These are phyloP conservation scores for Menidia beryllina DNA, from an alignment of 2,113 vertebrate species.

Conservation along the genomic window DNA sequence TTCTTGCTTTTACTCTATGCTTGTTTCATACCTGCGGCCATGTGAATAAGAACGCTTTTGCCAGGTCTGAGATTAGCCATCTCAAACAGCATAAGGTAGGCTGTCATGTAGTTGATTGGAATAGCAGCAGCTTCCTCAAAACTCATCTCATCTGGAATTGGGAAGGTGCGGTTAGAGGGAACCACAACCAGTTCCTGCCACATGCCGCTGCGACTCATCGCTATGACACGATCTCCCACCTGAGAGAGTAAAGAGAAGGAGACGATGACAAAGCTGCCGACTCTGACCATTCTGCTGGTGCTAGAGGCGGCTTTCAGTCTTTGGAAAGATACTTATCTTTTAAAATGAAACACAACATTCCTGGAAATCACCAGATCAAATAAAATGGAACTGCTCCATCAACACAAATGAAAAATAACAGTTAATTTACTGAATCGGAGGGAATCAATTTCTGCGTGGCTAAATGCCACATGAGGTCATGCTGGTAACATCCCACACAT, in stretches of 20 bases:
- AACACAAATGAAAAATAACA: no score
- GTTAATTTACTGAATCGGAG: no score
- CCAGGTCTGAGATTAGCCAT: slow-evolving; percentile 89
- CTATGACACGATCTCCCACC: slow-evolving; percentile 92
- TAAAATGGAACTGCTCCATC: background rate
- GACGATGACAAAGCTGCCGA: background rate
- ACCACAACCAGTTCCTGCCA: slow-evolving; percentile 91
- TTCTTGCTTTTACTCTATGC: background rate
- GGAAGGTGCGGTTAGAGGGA: slow-evolving; percentile 76
- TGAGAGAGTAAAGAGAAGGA: slow-evolving; percentile 46
- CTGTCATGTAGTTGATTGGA: slow-evolving; percentile 90
- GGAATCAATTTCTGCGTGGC: no score
- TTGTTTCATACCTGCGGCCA: slow-evolving; percentile 89
- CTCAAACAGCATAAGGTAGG: slow-evolving; percentile 93
- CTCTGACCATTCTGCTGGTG: background rate
- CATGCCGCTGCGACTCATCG: slow-evolving; percentile 82
- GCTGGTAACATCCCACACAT: no score
- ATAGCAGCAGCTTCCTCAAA: slow-evolving; percentile 92
- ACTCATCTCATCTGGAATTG: slow-evolving; percentile 91
- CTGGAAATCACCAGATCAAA: background rate
- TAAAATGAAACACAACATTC: background rate
- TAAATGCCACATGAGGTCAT: no score
- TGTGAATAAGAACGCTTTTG: slow-evolving; percentile 93
- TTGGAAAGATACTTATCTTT: background rate
- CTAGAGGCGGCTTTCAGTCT: background rate